phyloP scores from a whole-genome alignment of 2,888 invertebrate genomes.

The Lampropteryx suffumata region DNA sequence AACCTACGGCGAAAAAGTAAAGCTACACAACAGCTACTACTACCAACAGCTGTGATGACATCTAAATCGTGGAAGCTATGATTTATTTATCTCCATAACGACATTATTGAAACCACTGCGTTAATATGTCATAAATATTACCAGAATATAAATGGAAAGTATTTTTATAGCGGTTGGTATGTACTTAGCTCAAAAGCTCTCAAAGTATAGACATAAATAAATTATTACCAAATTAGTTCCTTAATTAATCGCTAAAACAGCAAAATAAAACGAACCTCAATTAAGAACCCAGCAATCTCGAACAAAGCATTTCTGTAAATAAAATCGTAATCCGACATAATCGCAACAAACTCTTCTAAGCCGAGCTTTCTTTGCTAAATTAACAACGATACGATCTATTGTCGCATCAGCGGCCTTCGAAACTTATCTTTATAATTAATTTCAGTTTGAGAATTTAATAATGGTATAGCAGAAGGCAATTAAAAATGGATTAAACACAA shows the following conservation, averaged over 20 bases:
- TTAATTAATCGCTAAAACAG: conserved; percentile 2
- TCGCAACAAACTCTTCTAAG: conserved; percentile 40
- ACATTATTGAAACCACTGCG: no score
- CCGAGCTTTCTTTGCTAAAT: conserved; percentile 67
- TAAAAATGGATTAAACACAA: conserved; percentile 80
- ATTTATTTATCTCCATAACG: no score
- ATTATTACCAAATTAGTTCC: conserved; percentile 1
- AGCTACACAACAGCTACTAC: no score
- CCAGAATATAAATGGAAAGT: no score
- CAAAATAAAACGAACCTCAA: conserved; percentile 13
- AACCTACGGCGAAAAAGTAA: no score
- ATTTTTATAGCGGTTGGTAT: no score
- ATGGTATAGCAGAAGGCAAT: conserved; percentile 66
- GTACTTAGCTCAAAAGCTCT: no score
- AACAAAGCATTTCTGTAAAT: conserved; percentile 42
- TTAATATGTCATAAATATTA: no score
- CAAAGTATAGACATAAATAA: background rate
- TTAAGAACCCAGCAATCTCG: conserved; percentile 8
- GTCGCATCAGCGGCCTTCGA: conserved; percentile 67
- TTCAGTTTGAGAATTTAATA: conserved; percentile 72
- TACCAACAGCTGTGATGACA: no score
- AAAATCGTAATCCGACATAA: conserved; percentile 37
- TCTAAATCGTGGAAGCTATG: no score
- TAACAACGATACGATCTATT: conserved; percentile 74
- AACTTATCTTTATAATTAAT: conserved; percentile 73